Conservation (phyloP, 2,113 vertebrate genomes). For the Egretta garzetta region DNA sequence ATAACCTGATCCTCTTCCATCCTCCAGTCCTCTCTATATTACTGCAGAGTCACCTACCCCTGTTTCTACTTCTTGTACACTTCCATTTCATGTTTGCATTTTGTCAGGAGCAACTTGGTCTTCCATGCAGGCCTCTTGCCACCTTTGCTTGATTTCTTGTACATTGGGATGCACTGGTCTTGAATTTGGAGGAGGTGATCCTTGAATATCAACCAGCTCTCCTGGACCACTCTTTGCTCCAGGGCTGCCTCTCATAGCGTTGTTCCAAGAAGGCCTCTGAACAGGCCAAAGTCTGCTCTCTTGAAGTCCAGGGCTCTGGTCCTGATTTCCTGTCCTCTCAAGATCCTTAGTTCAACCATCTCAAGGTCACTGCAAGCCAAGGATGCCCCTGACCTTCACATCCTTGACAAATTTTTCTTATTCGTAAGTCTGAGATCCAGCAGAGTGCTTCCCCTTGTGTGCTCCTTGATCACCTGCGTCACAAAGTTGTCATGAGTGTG, state of each 20-base stretch:
- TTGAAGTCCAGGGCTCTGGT: not conserved
- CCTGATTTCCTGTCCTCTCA: not conserved
- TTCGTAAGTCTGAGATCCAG: not conserved
- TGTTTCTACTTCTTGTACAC: not conserved
- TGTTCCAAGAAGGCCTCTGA: not conserved
- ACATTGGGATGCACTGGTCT: not conserved
- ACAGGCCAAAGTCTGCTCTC: not conserved
- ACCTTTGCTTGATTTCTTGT: not conserved
- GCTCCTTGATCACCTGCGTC: not conserved
- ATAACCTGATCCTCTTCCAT: not conserved
- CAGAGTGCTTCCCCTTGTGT: not conserved
- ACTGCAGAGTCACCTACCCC: not conserved
- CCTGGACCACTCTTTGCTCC: not conserved
- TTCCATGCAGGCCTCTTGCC: not conserved
- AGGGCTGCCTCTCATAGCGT: not conserved
- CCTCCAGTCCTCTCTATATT: not conserved
- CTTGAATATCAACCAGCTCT: not conserved
- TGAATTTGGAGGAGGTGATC: not conserved
- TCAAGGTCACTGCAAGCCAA: not conserved
- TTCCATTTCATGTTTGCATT: not conserved
- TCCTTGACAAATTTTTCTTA: not conserved
- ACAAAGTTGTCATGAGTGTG: not conserved
- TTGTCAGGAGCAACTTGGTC: not conserved
- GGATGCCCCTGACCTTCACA: not conserved
- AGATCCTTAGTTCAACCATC: not conserved